Evolutionary conservation across 2,797 vertebrate genomes (phyloP).

Genomic region (Rhadinocentrus ornatus): DNA sequence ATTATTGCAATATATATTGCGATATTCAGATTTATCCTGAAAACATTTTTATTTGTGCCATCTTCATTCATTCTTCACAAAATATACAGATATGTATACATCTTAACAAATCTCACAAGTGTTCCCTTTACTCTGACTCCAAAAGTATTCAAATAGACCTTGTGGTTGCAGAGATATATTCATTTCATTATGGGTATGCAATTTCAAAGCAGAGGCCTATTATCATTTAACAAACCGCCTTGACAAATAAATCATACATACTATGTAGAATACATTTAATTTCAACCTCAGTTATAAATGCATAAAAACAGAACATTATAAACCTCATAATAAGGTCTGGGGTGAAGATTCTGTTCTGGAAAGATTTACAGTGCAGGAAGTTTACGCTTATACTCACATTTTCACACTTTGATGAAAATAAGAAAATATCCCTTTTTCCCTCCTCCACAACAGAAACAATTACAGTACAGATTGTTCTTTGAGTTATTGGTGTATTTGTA

Average conservation of each 20-base stretch:
- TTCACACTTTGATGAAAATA: neutral
- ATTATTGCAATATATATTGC: neutral
- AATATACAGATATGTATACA: neutral
- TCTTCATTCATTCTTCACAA: neutral
- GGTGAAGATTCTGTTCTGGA: neutral
- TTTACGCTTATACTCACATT: neutral
- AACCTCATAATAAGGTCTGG: neutral
- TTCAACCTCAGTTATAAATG: neutral
- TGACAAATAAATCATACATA: neutral
- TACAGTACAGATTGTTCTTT: conserved; percentile 1
- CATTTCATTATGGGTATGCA: neutral
- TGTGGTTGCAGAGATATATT: neutral
- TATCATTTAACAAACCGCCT: neutral
- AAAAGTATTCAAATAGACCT: neutral
- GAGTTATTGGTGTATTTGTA: conserved; percentile 2
- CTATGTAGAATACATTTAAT: neutral
- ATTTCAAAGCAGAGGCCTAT: neutral
- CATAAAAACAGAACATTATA: neutral
- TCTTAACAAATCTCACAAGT: neutral
- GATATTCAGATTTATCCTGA: neutral
- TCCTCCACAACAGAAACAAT: neutral
- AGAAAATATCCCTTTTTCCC: neutral
- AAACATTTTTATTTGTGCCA: neutral
- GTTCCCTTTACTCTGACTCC: neutral
- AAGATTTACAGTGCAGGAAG: neutral